Base-by-base conservation (phyloP, 1,140 invertebrate species). In the Saccostrea cuccullata region DNA sequence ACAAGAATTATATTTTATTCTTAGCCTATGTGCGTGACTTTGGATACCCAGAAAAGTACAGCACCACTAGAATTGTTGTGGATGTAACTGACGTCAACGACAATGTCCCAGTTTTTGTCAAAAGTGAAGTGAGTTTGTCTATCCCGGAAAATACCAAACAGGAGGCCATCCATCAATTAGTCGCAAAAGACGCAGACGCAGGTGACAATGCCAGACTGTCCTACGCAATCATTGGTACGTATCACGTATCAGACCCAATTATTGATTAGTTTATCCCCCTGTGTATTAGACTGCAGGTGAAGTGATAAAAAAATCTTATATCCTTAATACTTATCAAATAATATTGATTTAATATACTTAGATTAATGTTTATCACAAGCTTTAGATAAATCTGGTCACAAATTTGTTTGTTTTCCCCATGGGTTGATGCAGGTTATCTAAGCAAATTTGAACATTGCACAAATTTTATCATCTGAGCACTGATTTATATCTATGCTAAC, bases 221-320 rank as follows among this genome's bases (percentile, higher is more conserved):
- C 40, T 99, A 99, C 94, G 98, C 98, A 91, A 99, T 99, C 88
- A 97, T 98, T 12, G 98, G 99, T 94, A 98, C 26, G 26, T 30
- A 77, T 26, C 23, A 26, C 47, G 55, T 15, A 26, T 55, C 55
- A 84, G n/a, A 56, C 47, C 9, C 1, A 56, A 8, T 58, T 58
- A 84, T 55, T 84, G 83, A 84, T 84, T 56, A 36, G 11, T 30
- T 36, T 77, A 77, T 77, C 70, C 30, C 11, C 26, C 23, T 77
- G 70, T 77, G 26, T 77, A 77, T 77, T 13, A 77, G 30, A 40
- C 23, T 77, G 26, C 70, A 77, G 70, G 70, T 77, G 70, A 30
- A 12, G 15, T 30, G 70, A 77, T 77, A 30, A 77, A 77, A 77
- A 30, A 77, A 36, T 77, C 70, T 77, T 77, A 40, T 77, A 36